Conservation (phyloP, 1,140 invertebrate species). For the Drosophila oshimai region DNA sequence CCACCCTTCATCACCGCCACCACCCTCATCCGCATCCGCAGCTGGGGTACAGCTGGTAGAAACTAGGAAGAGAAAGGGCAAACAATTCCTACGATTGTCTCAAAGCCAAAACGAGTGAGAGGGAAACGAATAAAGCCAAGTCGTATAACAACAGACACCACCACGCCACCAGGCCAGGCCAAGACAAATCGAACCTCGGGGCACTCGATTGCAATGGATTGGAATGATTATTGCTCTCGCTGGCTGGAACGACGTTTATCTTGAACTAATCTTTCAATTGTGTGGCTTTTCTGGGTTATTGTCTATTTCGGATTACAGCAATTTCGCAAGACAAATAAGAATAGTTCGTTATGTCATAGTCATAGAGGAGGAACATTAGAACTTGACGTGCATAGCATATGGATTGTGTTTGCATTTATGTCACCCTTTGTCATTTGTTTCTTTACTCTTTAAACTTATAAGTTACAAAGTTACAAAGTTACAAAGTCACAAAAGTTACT, state of each 20-base stretch:
- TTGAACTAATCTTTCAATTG: conserved; percentile 46
- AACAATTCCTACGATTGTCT: conserved; percentile 22
- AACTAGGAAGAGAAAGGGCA: conserved; percentile 48
- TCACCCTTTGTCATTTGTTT: conserved; percentile 5
- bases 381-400: conserved; percentile 1
- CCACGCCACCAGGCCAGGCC: neutral
- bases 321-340: conserved; percentile 44
- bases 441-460: neutral
- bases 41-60: neutral
- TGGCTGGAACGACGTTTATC: conserved; percentile 6
- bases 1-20: too few species aligned
- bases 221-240: conserved; percentile 24
- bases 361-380: conserved; percentile 2
- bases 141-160: neutral
- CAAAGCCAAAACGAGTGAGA: neutral
- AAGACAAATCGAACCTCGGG: conserved; percentile 40
- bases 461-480: neutral
- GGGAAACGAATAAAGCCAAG: conserved; percentile 22
- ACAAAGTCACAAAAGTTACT: neutral
- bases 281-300: conserved; percentile 42
- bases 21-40: too few species aligned
- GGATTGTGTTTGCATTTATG: conserved; percentile 18
- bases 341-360: conserved; percentile 9
- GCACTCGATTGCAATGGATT: conserved; percentile 19
- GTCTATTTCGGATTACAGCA: conserved; percentile 26